Evolutionary conservation across 2,113 vertebrate species (phyloP).

Genomic region (Addax nasomaculatus): DNA sequence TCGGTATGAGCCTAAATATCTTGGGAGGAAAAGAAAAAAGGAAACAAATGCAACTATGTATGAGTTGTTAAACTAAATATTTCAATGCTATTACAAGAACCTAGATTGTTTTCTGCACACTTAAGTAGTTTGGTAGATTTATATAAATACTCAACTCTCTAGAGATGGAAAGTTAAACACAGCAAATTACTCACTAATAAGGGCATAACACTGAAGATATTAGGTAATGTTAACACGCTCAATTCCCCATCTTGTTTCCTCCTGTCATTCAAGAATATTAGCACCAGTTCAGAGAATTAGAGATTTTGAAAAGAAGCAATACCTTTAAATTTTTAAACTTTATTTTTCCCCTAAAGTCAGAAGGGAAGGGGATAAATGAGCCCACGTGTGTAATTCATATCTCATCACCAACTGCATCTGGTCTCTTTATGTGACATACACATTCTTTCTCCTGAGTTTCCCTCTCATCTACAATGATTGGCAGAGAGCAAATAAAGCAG

Average conservation of each 20-base stretch:
- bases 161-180: not conserved
- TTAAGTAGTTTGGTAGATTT: not conserved
- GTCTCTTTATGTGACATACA: not conserved
- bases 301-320: not conserved
- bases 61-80: not conserved
- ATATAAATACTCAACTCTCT: not conserved
- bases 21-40: not conserved
- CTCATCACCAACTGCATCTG: not conserved
- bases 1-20: not conserved
- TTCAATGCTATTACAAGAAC: not conserved
- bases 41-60: not conserved
- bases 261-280: not conserved
- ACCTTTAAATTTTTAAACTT: not conserved
- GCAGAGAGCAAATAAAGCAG: not conserved
- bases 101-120: not conserved
- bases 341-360: not conserved
- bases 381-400: not conserved
- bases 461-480: not conserved
- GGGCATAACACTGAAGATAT: not conserved
- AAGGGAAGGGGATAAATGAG: not conserved
- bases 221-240: not conserved
- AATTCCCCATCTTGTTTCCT: not conserved
- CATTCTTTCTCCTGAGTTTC: not conserved
- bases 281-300: not conserved
- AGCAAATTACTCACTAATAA: not conserved